Conservation (phyloP, 1,140 invertebrate species). For the Drosophila pruinosa region DNA sequence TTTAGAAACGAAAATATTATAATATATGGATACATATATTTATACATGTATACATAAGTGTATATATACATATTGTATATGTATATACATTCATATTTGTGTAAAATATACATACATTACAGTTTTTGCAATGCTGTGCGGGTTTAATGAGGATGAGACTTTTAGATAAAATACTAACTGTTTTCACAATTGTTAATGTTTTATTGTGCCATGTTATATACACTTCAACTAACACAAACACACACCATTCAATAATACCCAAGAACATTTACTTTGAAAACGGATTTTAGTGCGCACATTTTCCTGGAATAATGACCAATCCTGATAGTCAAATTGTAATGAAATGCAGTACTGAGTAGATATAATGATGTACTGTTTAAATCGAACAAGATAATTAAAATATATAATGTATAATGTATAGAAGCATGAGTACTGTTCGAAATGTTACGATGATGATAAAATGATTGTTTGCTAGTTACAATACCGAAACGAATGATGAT, state of each 20-base stretch:
- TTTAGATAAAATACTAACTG: constrained; percentile 37
- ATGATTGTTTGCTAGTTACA: constrained; percentile 44
- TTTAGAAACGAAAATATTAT: constrained; percentile 24
- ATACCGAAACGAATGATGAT: constrained; percentile 7
- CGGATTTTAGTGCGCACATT: no score
- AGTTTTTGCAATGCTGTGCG: constrained; percentile 57
- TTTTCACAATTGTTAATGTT: constrained; percentile 62
- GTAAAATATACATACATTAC: constrained; percentile 30
- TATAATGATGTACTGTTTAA: no score
- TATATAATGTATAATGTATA: not conserved
- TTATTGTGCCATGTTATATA: constrained; percentile 40
- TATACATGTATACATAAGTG: constrained; percentile 19
- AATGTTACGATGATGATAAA: constrained; percentile 25
- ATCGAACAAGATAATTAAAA: not conserved
- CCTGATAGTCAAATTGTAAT: not conserved
- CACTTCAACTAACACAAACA: constrained; percentile 20
- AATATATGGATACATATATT: constrained; percentile 36
- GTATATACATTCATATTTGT: constrained; percentile 12
- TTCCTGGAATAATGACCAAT: not conserved
- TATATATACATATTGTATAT: constrained; percentile 20
- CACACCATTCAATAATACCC: constrained; percentile 5
- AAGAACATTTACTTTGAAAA: not conserved
- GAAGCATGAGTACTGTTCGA: constrained; percentile 3
- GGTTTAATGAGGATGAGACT: constrained; percentile 19
- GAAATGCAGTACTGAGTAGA: constrained; percentile 9